Conservation (phyloP, 1,140 invertebrate species). For the Drosophila rufa region DNA sequence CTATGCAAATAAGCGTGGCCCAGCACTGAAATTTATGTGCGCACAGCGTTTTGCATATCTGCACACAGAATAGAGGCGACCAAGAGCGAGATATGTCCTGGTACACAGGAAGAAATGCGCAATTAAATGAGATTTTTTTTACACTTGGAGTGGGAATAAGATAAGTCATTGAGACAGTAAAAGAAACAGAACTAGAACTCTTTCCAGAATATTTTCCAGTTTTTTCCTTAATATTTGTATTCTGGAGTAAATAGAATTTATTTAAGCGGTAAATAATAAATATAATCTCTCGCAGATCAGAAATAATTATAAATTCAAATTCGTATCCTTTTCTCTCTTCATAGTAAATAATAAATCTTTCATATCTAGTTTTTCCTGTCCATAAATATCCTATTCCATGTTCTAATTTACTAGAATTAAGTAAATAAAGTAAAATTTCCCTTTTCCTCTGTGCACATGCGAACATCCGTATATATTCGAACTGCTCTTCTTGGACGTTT, state of each 20-base stretch:
- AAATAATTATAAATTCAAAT: neutral
- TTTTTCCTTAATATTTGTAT: no score
- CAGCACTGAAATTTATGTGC: conserved; percentile 77
- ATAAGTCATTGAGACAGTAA: neutral
- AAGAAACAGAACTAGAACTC: no score
- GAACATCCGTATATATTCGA: conserved; percentile 22
- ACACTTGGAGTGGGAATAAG: no score
- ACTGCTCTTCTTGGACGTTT: conserved; percentile 21
- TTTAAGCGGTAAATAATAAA: neutral
- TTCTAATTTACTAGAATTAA: conserved; percentile 4
- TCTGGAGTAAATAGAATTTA: no score
- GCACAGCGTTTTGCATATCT: conserved; percentile 78
- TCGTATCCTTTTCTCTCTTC: no score
- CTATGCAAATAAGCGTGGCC: conserved; percentile 80
- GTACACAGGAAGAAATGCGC: conserved; percentile 9
- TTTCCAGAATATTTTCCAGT: no score
- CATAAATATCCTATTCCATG: neutral
- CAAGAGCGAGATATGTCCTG: conserved; percentile 30
- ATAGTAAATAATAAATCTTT: neutral
- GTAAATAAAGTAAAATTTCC: neutral
- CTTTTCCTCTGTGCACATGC: conserved; percentile 9
- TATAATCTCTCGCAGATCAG: neutral
- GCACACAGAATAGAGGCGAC: conserved; percentile 38
- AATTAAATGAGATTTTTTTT: no score
- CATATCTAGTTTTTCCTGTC: neutral